A percentile compares a stretch with the other conserved stretches of the same genome.
Evolutionary conservation across 35 echinoderm and acorn worm genomes (phyloP).

Genomic region (Apostichopus parvimensis): DNA sequence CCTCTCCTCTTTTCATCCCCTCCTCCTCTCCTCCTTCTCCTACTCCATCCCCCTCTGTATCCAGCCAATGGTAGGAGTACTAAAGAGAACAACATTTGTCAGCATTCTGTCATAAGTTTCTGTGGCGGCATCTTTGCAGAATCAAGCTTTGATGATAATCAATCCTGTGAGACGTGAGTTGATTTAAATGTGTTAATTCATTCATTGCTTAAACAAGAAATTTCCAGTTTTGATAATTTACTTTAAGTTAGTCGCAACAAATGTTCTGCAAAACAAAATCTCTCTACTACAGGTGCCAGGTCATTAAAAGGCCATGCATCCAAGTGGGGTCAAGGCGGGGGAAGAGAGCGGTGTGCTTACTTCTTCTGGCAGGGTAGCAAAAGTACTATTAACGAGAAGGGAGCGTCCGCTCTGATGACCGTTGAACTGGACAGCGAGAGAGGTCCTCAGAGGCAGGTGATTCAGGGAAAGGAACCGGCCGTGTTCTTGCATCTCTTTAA

Average conservation of each 20-base stretch:
- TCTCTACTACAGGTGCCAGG: slow-evolving; percentile 71
- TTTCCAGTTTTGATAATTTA: no score
- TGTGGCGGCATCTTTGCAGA: no score
- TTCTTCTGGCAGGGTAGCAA: slow-evolving; percentile 98
- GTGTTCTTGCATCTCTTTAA: slow-evolving; percentile 95
- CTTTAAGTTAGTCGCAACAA: neutral
- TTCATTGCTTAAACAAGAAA: no score
- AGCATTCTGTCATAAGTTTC: no score
- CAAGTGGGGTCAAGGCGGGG: slow-evolving; percentile 73
- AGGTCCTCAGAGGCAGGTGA: slow-evolving; percentile 90
- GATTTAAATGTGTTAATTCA: neutral
- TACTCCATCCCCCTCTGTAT: no score
- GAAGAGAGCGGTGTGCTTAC: slow-evolving; percentile 93
- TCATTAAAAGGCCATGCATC: slow-evolving; percentile 90
- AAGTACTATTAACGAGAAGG: slow-evolving; percentile 99
- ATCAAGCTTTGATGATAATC: no score
- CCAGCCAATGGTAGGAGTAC: no score
- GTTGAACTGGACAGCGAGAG: slow-evolving; percentile 96
- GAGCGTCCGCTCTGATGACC: slow-evolving; percentile 97
- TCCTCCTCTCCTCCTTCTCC: no score
- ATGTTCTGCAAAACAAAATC: neutral
- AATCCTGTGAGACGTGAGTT: neutral
- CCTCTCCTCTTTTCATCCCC: no score
- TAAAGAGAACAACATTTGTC: no score
- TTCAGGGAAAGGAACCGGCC: slow-evolving; percentile 87